Evolutionary conservation across 2,888 invertebrate species (phyloP).

Genomic region (Alsophila aescularia): DNA sequence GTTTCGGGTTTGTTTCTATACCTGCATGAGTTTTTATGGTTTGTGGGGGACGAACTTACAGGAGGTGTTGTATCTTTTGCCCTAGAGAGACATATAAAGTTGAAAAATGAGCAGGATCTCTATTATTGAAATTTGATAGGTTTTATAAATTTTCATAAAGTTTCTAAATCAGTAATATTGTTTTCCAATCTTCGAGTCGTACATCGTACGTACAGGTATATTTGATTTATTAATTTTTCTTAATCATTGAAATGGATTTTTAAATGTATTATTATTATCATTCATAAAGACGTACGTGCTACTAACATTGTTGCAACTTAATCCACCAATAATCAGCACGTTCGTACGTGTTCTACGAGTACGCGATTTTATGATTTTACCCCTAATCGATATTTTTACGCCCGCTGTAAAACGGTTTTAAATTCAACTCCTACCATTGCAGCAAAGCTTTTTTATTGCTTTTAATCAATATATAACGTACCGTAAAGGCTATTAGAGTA

Average conservation of each 20-base stretch:
- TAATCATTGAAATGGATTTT: too few species aligned
- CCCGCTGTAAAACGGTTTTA: slow-evolving; percentile 19
- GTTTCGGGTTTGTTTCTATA: slow-evolving; percentile 41
- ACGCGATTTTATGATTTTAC: too few species aligned
- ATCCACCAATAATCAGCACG: slow-evolving; percentile 4
- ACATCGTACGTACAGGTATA: too few species aligned
- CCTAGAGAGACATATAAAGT: not conserved
- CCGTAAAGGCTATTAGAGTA: slow-evolving; percentile 44
- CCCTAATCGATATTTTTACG: slow-evolving; percentile 21
- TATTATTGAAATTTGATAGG: not conserved
- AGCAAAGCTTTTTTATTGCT: slow-evolving; percentile 32
- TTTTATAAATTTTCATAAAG: too few species aligned
- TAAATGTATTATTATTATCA: not conserved
- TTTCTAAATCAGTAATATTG: too few species aligned
- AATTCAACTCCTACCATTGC: slow-evolving; percentile 28
- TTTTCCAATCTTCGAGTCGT: too few species aligned
- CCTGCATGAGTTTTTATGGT: slow-evolving; percentile 21
- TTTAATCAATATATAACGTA: slow-evolving; percentile 47
- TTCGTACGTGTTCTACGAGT: slow-evolving; percentile 7
- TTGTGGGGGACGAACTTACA: slow-evolving; percentile 14
- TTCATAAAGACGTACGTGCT: not conserved
- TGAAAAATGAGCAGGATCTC: not conserved
- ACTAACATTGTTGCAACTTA: slow-evolving; percentile 9
- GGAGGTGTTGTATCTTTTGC: not conserved
- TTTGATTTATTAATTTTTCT: too few species aligned